Conservation (phyloP, 2,888 invertebrate species). For the Ormia ochracea region DNA sequence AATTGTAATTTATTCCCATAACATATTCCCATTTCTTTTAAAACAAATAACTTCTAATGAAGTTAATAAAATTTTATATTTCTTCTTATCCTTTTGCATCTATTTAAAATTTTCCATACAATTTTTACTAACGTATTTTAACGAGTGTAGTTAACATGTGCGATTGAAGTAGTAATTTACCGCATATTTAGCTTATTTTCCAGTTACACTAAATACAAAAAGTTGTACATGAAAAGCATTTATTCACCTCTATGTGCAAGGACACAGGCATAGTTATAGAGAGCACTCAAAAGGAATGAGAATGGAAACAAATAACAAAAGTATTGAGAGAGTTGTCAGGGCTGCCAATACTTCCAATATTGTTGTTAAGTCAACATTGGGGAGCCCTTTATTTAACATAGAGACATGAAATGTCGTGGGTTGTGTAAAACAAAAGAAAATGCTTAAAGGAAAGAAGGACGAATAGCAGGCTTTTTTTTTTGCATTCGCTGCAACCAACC, state of each 20-base stretch:
- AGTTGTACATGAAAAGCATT: not conserved
- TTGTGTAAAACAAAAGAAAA: too few relatives aligned
- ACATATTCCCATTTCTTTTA: too few relatives aligned
- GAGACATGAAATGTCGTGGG: too few relatives aligned
- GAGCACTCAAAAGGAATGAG: not conserved
- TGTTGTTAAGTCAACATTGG: too few relatives aligned
- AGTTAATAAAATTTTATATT: not conserved
- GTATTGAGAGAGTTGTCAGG: not conserved
- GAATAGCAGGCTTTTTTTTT: too few relatives aligned
- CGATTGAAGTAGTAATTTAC: conserved; percentile 48
- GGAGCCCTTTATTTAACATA: too few relatives aligned
- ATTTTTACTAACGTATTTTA: not conserved
- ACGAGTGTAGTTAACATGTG: conserved; percentile 51
- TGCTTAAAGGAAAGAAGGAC: too few relatives aligned
- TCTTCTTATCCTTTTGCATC: not conserved
- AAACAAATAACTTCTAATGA: too few relatives aligned
- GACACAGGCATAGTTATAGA: not conserved
- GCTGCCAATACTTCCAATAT: conserved; percentile 2
- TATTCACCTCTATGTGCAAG: conserved; percentile 50
- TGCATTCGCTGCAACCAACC: too few relatives aligned
- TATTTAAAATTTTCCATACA: not conserved
- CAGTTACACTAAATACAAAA: not conserved
- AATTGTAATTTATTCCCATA: too few relatives aligned
- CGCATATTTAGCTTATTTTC: conserved; percentile 32
- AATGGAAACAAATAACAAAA: not conserved